These are phyloP conservation scores for Percina caprodes DNA, from an alignment of 2,113 vertebrate species.

Conservation along the genomic window DNA sequence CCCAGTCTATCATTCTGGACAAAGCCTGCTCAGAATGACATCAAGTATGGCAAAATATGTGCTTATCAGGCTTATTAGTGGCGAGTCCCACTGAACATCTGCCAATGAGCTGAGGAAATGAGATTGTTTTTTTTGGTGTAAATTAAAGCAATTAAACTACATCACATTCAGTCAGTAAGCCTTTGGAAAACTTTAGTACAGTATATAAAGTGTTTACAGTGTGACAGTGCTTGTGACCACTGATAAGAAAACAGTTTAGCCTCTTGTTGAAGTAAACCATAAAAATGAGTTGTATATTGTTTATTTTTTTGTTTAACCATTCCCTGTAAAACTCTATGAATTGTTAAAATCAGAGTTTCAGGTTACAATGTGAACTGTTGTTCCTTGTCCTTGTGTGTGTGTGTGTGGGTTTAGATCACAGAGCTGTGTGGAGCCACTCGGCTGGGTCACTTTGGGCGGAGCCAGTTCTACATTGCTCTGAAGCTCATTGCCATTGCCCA, in stretches of 20 bases:
- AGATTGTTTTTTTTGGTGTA: neutral
- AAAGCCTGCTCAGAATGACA: neutral
- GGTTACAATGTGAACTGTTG: conserved; percentile 51
- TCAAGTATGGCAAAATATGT: conserved; percentile 15
- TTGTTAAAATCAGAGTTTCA: conserved; percentile 12
- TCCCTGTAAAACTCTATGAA: neutral
- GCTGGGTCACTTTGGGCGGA: conserved; percentile 97
- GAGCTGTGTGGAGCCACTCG: conserved; percentile 97
- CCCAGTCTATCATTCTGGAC: neutral
- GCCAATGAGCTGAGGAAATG: conserved; percentile 9
- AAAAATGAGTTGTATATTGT: neutral
- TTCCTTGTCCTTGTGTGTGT: conserved; percentile 12
- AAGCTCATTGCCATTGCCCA: conserved; percentile 98
- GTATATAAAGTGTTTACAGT: neutral
- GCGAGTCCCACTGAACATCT: conserved; percentile 1
- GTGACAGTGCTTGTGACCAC: neutral
- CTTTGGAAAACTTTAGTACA: neutral
- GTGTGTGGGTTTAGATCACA: conserved; percentile 86
- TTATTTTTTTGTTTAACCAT: neutral
- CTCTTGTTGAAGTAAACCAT: neutral
- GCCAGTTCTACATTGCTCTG: conserved; percentile 98
- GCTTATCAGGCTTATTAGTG: conserved; percentile 34
- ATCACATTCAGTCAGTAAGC: neutral
- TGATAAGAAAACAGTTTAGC: neutral
- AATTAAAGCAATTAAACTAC: neutral